Conservation (phyloP, 2,888 invertebrate species). For the Ennomos fuscantarius region DNA sequence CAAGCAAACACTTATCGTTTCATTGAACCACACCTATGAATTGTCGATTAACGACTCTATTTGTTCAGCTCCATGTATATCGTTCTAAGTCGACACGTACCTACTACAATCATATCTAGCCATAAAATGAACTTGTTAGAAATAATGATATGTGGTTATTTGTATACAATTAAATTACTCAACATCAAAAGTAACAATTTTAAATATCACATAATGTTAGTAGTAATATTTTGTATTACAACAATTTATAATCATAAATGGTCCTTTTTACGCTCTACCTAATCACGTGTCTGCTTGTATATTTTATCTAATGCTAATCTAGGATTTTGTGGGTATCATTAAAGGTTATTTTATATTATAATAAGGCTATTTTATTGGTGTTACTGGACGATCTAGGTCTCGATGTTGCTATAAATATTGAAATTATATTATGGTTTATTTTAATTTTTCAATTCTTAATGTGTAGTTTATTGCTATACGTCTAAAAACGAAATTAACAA, state of each 20-base stretch:
- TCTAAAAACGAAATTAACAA: background rate
- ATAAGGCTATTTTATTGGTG: conserved; percentile 6
- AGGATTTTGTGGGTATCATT: conserved; percentile 11
- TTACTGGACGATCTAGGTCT: conserved; percentile 29
- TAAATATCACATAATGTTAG: conserved; percentile 83
- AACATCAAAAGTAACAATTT: conserved; percentile 76
- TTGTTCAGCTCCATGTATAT: background rate
- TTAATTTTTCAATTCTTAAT: too few relatives aligned
- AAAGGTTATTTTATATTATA: conserved; percentile 31
- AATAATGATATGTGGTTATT: conserved; percentile 81
- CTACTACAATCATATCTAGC: conserved; percentile 22
- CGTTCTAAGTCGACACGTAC: background rate
- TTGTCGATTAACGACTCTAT: background rate
- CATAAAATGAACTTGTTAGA: conserved; percentile 63
- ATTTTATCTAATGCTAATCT: conserved; percentile 19
- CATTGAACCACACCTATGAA: too few relatives aligned
- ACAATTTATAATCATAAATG: conserved; percentile 67
- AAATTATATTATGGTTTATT: too few relatives aligned
- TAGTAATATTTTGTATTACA: conserved; percentile 68
- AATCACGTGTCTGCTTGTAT: conserved; percentile 59
- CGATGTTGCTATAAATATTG: conserved; percentile 19
- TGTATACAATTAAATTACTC: conserved; percentile 72
- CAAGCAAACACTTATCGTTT: conserved; percentile 1
- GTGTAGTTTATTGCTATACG: too few relatives aligned
- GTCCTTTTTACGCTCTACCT: conserved; percentile 69